Conservation (phyloP, 2,888 invertebrate genomes). For the Neocrepidodera transversa region DNA sequence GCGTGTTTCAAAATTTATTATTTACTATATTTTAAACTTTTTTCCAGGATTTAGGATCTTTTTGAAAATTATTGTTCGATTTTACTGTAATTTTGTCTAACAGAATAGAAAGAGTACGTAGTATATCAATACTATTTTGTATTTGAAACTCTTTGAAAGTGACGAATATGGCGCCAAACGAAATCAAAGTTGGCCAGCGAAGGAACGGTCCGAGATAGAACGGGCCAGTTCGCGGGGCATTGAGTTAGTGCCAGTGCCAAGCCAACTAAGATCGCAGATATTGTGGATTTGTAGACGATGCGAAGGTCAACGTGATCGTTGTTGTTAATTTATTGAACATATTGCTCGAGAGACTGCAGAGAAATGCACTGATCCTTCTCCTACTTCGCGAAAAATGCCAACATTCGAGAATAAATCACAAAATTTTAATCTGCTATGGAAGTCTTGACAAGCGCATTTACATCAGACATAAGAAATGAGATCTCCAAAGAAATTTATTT, state of each 20-base stretch:
- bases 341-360: constrained; percentile 39
- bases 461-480: constrained; percentile 22
- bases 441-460: constrained; percentile 44
- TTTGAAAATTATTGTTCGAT: too few relatives aligned
- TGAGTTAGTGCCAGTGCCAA: neutral
- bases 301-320: constrained; percentile 47
- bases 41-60: too few relatives aligned
- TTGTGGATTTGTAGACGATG: constrained; percentile 44
- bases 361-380: constrained; percentile 33
- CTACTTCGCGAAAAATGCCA: constrained; percentile 34
- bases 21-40: too few relatives aligned
- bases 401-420: constrained; percentile 32
- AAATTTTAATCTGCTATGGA: constrained; percentile 51
- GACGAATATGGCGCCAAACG: too few relatives aligned
- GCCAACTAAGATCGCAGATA: constrained; percentile 41
- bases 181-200: too few relatives aligned
- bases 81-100: too few relatives aligned
- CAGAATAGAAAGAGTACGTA: too few relatives aligned
- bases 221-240: too few relatives aligned
- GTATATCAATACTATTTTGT: too few relatives aligned
- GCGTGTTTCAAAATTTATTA: too few relatives aligned
- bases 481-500: constrained; percentile 2
- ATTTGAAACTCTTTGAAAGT: too few relatives aligned
- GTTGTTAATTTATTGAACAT: constrained; percentile 46
- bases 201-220: too few relatives aligned